Evolutionary conservation across 2,797 vertebrate genomes (phyloP), one percentile per base, ranked within the genome.

Genomic region (Benthosema pterotum): DNA sequence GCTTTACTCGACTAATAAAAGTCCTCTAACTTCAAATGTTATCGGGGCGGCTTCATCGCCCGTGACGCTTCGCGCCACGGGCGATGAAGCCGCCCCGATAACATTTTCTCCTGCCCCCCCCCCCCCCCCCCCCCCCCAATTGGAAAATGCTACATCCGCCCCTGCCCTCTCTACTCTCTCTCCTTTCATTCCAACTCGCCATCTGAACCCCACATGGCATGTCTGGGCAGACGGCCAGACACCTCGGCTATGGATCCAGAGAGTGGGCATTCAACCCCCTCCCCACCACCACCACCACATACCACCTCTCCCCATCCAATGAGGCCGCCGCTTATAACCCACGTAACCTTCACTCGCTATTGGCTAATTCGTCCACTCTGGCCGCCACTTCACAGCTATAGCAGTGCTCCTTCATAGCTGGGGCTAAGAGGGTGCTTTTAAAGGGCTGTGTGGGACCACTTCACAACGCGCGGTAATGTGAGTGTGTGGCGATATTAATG

Each of bases 151-250:
- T n/a, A n/a, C n/a, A n/a, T n/a, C n/a, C n/a, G n/a, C n/a, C n/a
- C n/a, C n/a, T n/a, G n/a, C n/a, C n/a, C n/a, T n/a, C n/a, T n/a
- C n/a, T n/a, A n/a, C n/a, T n/a, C 84, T 82, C 86, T 88, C 89
- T 89, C 87, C 85, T 91, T 92, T 88, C 90, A 92, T 94, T 94
- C 91, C 91, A 93, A 75, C 67, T 68, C 90, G 92, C 92, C 94
- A 97, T 93, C 88, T 87, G 93, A 97, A 90, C 84, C 90, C 90
- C 94, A 93, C 89, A 92, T 89, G 91, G 93, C 92, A 91, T 89
- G 93, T 90, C 93, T 89, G 83, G 92, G 93, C 92, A 93, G 85
- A 53, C 67, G 84, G 93, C 94, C 95, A 96, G 84, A 83, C 75
- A 89, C 77, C 85, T 93, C 67, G 51, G 14, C 84, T 77, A 60